Evolutionary conservation across 2,797 vertebrate genomes (phyloP).

Genomic region (Labroides dimidiatus): DNA sequence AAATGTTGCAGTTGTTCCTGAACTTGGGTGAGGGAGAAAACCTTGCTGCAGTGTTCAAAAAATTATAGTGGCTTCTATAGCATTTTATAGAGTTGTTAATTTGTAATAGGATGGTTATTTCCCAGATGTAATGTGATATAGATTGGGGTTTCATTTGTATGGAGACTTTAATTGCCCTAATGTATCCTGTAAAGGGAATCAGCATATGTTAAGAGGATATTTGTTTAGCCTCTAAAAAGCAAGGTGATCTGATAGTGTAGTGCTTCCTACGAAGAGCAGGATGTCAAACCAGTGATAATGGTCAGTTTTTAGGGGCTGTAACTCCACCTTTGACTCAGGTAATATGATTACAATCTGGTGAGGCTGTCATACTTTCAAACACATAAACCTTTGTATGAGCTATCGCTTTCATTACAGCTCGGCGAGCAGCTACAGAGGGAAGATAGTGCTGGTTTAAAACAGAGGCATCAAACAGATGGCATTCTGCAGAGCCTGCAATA

Average conservation of each 20-base stretch:
- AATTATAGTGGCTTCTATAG: constrained; percentile 31
- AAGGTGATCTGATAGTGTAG: constrained; percentile 28
- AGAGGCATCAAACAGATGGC: constrained; percentile 67
- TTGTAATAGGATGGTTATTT: constrained; percentile 56
- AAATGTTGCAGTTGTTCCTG: constrained; percentile 27
- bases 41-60: constrained; percentile 29
- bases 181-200: constrained; percentile 24
- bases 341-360: constrained; percentile 36
- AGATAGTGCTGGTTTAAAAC: constrained; percentile 43
- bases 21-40: constrained; percentile 24
- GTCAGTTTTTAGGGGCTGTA: constrained; percentile 36
- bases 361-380: constrained; percentile 36
- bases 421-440: constrained; percentile 32
- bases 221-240: constrained; percentile 49
- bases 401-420: constrained; percentile 44
- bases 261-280: constrained; percentile 16
- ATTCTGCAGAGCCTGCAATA: constrained; percentile 61
- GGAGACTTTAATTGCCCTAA: constrained; percentile 39
- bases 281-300: constrained; percentile 41
- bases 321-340: constrained; percentile 37
- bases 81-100: constrained; percentile 44
- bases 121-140: constrained; percentile 43
- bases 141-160: constrained; percentile 45
- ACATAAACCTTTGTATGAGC: constrained; percentile 46
- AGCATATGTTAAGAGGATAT: constrained; percentile 39